Evolutionary conservation across 2,888 invertebrate species (phyloP).

Genomic region (Melitaea athalia): DNA sequence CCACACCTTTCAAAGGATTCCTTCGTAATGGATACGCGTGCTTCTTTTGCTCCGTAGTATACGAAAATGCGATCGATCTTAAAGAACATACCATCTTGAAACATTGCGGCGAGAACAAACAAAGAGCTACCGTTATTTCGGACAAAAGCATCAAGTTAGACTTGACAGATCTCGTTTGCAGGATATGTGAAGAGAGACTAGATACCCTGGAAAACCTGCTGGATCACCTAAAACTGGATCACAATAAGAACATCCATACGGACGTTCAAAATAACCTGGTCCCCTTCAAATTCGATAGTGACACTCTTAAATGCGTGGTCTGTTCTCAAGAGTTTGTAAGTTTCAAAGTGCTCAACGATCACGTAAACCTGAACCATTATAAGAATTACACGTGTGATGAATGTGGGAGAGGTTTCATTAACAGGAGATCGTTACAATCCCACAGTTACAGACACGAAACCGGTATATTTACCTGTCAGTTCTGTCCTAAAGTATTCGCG

Average conservation of each 20-base stretch:
- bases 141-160: constrained; percentile 58
- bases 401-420: constrained; percentile 49
- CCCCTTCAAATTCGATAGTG: constrained; percentile 50
- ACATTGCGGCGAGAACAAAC: constrained; percentile 32
- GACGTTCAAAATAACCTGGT: constrained; percentile 53
- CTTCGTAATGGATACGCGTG: constrained; percentile 53
- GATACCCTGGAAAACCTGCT: constrained; percentile 45
- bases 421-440: constrained; percentile 25
- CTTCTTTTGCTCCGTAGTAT: constrained; percentile 49
- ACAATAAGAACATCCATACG: constrained; percentile 45
- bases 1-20: constrained; percentile 51
- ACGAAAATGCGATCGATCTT: constrained; percentile 46
- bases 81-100: constrained; percentile 49
- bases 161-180: constrained; percentile 59
- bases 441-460: constrained; percentile 39
- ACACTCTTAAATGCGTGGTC: constrained; percentile 44
- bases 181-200: constrained; percentile 50
- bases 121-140: constrained; percentile 10
- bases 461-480: constrained; percentile 42
- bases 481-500: constrained; percentile 39
- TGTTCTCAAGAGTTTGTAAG: constrained; percentile 45
- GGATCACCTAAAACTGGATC: constrained; percentile 46
- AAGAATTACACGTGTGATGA: constrained; percentile 49
- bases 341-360: constrained; percentile 50
- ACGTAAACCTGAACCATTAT: constrained; percentile 51